Percentiles rank a stretch among this genome's conserved stretches.
phyloP scores from a whole-genome alignment of 2,888 invertebrate genomes.

The Tetramorium bicarinatum region DNA sequence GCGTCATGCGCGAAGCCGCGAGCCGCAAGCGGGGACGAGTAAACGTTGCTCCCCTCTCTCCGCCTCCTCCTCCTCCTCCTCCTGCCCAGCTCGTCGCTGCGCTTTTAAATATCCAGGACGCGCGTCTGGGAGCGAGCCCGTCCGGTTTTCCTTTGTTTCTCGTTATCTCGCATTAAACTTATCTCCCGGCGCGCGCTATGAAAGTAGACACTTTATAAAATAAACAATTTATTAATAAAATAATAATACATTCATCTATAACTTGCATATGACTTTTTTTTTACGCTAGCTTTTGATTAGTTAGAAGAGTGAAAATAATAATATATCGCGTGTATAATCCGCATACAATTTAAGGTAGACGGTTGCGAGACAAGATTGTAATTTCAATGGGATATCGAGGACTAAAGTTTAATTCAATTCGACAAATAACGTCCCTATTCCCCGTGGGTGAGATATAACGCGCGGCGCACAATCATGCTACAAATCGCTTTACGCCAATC shows the following conservation, averaged over 20 bases:
- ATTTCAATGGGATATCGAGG: conserved; percentile 26
- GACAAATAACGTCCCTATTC: conserved; percentile 48
- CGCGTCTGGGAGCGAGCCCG: background rate
- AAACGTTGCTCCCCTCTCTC: background rate
- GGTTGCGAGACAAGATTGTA: conserved; percentile 21
- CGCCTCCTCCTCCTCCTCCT: too few species aligned
- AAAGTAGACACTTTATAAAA: conserved; percentile 75
- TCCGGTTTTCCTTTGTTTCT: background rate
- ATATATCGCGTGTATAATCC: conserved; percentile 56
- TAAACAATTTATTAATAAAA: conserved; percentile 83
- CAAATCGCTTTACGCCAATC: conserved; percentile 67
- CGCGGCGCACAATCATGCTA: conserved; percentile 73
- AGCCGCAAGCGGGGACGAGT: background rate
- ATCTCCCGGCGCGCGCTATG: background rate
- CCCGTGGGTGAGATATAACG: conserved; percentile 58
- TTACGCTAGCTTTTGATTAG: conserved; percentile 71
- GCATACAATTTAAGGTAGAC: conserved; percentile 38
- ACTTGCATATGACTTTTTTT: conserved; percentile 64
- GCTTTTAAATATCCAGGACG: background rate
- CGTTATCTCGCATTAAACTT: background rate
- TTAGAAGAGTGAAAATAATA: conserved; percentile 77
- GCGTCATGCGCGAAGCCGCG: conserved; percentile 8
- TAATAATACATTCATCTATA: conserved; percentile 80
- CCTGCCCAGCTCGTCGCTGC: too few species aligned
- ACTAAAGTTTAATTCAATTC: conserved; percentile 37